Evolutionary conservation across 2,113 vertebrate genomes (phyloP), one percentile per base, ranked within the genome.

Genomic region (Mustela lutreola): DNA sequence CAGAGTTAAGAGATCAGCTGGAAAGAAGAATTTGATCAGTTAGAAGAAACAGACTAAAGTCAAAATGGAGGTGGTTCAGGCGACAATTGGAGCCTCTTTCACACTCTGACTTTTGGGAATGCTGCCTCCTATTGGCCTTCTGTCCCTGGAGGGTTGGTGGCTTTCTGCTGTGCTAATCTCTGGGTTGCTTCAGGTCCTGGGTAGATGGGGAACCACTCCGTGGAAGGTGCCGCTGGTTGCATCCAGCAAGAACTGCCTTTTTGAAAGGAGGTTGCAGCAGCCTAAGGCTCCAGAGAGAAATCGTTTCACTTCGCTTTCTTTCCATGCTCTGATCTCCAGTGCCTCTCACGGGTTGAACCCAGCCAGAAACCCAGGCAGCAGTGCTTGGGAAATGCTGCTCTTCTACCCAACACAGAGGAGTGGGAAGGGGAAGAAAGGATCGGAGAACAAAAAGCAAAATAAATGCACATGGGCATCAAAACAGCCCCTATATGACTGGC

Each of bases 401-500:
- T 65, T 4, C 3, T n/a, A 14, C 8, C 7, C 42, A 75, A 10
- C 39, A 22, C 1, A 94, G 42, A 1, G 75, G 62, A 73, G 7
- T 11, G 33, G 16, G 18, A 18, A 10, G 65, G 42, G 31, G 8
- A 75, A 58, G 33, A 60, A 53, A 24, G 15, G 24, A 75, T 45
- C 4, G 8, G 31, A 70, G 7, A 81, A 18, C 42, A 70, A 83
- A 36, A 1, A 16, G 24, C 5, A 31, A 28, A 53, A 53, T 45
- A 56, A 26, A 36, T 75, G 31, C 62, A 11, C 2, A 1, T 3
- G 2, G 31, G 11, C 45, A 39, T 36, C 12, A 78, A 95, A 22
- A 45, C 12, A 62, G 56, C 63, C 3, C 7, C 4, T 16, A 21
- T 0, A 0, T 28, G 28, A 36, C 11, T 70, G 24, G 16, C n/a